Conservation (phyloP, 2,113 vertebrate species). For the Gracilinanus agilis region DNA sequence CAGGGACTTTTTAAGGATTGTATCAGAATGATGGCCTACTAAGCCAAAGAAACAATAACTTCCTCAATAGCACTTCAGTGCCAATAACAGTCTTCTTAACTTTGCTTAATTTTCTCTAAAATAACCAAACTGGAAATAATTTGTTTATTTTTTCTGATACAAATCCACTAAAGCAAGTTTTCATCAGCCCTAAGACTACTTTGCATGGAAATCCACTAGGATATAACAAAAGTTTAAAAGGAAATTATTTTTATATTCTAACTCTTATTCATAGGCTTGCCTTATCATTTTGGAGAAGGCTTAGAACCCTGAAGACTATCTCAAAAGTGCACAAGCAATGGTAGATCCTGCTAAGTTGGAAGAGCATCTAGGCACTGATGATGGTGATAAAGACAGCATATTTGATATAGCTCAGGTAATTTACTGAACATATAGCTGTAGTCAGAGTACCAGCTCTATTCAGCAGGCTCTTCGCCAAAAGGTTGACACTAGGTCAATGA, state of each 20-base stretch:
- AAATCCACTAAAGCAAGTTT: conserved; percentile 6
- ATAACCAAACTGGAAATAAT: neutral
- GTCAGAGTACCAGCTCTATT: neutral
- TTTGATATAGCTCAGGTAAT: neutral
- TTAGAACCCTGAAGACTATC: neutral
- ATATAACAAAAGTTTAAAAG: neutral
- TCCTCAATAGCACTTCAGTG: neutral
- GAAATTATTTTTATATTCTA: too few species aligned
- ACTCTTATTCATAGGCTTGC: too few species aligned
- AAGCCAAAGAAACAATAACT: neutral
- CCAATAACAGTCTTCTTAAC: neutral
- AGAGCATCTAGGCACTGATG: neutral
- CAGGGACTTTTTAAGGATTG: neutral
- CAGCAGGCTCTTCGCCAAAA: neutral
- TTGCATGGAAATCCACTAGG: neutral
- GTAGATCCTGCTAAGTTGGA: neutral
- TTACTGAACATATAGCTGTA: neutral
- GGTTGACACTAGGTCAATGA: neutral
- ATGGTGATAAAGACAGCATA: neutral
- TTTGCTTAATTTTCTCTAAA: neutral
- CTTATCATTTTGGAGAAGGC: neutral
- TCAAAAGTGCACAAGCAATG: neutral
- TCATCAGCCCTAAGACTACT: conserved; percentile 5
- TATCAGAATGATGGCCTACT: neutral
- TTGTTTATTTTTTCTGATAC: conserved; percentile 27